Evolutionary conservation across 2,888 invertebrate genomes (phyloP), one percentile per base, ranked within the genome.

Genomic region (Pseudoips prasinana): DNA sequence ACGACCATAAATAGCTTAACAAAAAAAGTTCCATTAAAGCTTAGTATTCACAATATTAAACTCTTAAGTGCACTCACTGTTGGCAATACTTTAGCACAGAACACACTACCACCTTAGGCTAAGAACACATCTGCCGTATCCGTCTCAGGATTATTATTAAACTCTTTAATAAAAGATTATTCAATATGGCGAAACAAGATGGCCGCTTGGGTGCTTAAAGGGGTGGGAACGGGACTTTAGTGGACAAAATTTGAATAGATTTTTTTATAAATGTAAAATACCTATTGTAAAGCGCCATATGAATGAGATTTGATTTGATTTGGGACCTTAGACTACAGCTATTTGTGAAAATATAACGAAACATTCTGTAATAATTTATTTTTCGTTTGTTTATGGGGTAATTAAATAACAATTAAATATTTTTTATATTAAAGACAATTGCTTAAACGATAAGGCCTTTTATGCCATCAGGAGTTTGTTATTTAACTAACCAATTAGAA

Each of bases 111-210:
- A 55, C 57, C 57, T 57, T 18, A 57, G 57, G 57, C 57, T 39
- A 57, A 26, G 32, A 58, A 49, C 44, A 52, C 57, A 58, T 57
- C 57, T 57, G 57, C 57, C 56, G 46, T 49, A 59, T 53, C 63
- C 61, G 56, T 64, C 61, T 61, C 64, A 54, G 65, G 63, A 72
- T 75, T 81, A 80, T 71, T 74, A 72, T 72, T 61, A 63, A 63
- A 72, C 67, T 71, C 71, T 73, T 74, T 74, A 62, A 71, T 72
- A 74, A 75, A 78, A 74, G 71, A 70, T 69, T 72, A 78, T 74
- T 71, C 66, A 75, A 78, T 55, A 78, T 74, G 74, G 75, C 74
- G 73, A 65, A 74, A 35, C 72, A 83, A 84, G 62, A 84, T 86
- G 85, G 84, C 81, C 63, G 73, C 41, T 39, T 78, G 80, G 84